Evolutionary conservation across 2,113 vertebrate genomes (phyloP).

Genomic region (Catharus fuscescens): DNA sequence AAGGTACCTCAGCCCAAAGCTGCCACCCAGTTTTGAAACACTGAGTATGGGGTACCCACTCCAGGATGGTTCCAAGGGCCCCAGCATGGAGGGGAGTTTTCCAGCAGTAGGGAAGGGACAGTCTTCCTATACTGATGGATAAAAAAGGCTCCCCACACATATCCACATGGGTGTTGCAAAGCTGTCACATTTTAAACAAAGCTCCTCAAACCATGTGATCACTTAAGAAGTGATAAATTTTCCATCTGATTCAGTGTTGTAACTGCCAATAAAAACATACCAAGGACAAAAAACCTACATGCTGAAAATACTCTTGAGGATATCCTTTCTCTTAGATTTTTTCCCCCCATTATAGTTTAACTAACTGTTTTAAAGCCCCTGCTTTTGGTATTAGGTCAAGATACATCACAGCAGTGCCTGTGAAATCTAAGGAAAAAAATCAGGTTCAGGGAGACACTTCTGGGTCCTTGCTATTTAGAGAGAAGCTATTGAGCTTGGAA

Average conservation of each 20-base stretch:
- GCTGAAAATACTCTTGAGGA: background rate
- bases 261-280: background rate
- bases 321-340: background rate
- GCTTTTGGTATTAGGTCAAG: background rate
- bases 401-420: background rate
- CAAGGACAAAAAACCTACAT: background rate
- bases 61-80: background rate
- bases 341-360: accelerated
- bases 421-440: background rate
- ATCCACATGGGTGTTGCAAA: background rate
- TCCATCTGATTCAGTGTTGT: background rate
- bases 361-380: background rate
- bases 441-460: background rate
- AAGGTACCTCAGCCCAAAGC: background rate
- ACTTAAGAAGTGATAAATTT: background rate
- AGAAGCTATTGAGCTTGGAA: background rate
- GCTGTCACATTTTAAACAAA: background rate
- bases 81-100: background rate
- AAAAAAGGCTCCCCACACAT: background rate
- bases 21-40: background rate
- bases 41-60: accelerated
- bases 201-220: background rate
- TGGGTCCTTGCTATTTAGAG: background rate
- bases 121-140: background rate
- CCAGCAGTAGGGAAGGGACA: background rate